Percentiles rank a stretch among this genome's conserved stretches.
phyloP scores from a whole-genome alignment of 2,888 invertebrate genomes.

The Tethea ocularis region DNA sequence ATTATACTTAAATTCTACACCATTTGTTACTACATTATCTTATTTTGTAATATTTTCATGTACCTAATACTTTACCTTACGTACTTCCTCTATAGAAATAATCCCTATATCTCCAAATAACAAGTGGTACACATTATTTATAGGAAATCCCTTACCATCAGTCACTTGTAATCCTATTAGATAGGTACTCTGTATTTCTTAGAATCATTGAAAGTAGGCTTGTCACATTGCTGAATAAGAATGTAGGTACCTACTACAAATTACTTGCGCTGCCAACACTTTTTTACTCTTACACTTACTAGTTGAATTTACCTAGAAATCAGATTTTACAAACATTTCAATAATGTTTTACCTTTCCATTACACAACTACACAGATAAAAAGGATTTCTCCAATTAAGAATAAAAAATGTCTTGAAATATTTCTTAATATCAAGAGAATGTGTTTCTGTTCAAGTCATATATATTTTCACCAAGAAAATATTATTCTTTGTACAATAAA shows the following conservation, averaged over 20 bases:
- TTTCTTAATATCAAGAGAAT: too few species aligned
- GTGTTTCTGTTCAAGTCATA: too few species aligned
- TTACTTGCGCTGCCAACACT: neutral
- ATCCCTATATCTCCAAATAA: neutral
- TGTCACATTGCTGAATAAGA: slow-evolving; percentile 5
- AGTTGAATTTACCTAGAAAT: slow-evolving; percentile 2
- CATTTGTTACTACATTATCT: too few species aligned
- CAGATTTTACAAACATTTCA: slow-evolving; percentile 4
- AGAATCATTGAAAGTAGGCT: slow-evolving; percentile 27
- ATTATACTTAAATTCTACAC: too few species aligned
- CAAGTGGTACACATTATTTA: neutral
- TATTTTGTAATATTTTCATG: too few species aligned
- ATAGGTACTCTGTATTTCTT: slow-evolving; percentile 16
- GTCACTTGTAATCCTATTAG: slow-evolving; percentile 49
- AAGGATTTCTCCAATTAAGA: too few species aligned
- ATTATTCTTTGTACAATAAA: too few species aligned
- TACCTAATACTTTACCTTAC: neutral
- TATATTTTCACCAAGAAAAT: too few species aligned
- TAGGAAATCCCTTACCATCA: neutral
- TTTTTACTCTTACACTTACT: neutral
- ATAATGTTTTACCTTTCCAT: slow-evolving; percentile 3
- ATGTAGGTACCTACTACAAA: slow-evolving; percentile 4
- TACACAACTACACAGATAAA: too few species aligned
- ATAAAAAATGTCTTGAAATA: too few species aligned
- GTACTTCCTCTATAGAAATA: neutral